Conservation (phyloP, 2,113 vertebrate genomes). For the Bungarus multicinctus region DNA sequence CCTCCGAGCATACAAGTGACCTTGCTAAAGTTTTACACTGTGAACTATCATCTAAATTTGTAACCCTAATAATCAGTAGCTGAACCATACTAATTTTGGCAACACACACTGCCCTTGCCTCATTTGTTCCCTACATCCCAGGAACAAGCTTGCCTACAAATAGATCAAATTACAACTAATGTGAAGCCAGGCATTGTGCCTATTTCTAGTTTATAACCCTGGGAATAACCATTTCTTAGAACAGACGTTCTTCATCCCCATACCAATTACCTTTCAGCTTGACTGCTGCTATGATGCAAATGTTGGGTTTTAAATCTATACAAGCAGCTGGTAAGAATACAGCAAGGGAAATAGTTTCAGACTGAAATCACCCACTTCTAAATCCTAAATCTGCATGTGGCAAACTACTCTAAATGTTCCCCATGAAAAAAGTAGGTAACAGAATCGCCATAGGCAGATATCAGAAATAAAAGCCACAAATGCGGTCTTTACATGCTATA, state of each 20-base stretch:
- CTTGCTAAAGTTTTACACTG: conserved; percentile 50
- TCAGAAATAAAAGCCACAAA: not conserved
- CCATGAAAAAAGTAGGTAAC: not conserved
- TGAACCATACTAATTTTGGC: conserved; percentile 64
- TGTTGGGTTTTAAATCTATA: not conserved
- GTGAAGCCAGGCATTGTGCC: conserved; percentile 43
- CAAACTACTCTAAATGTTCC: not conserved
- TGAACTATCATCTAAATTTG: conserved; percentile 67
- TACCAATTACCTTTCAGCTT: not conserved
- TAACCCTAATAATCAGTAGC: conserved; percentile 57
- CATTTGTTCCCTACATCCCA: conserved; percentile 27
- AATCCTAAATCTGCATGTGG: not conserved
- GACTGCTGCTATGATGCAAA: not conserved
- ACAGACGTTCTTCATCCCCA: conserved; percentile 17
- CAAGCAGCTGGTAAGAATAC: not conserved
- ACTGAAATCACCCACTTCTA: not conserved
- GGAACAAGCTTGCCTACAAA: conserved; percentile 36
- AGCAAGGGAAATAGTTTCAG: fast-evolving
- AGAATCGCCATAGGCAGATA: not conserved
- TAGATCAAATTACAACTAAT: conserved; percentile 50
- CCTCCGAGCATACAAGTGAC: conserved; percentile 53
- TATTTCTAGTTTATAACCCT: conserved; percentile 41
- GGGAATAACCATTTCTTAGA: conserved; percentile 47
- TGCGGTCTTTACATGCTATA: not conserved
- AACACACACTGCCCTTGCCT: conserved; percentile 51